Percentiles rank a stretch among this genome's conserved stretches.
These are phyloP conservation scores for Clarias fuscus DNA, from an alignment of 2,797 vertebrate species.

Conservation along the genomic window DNA sequence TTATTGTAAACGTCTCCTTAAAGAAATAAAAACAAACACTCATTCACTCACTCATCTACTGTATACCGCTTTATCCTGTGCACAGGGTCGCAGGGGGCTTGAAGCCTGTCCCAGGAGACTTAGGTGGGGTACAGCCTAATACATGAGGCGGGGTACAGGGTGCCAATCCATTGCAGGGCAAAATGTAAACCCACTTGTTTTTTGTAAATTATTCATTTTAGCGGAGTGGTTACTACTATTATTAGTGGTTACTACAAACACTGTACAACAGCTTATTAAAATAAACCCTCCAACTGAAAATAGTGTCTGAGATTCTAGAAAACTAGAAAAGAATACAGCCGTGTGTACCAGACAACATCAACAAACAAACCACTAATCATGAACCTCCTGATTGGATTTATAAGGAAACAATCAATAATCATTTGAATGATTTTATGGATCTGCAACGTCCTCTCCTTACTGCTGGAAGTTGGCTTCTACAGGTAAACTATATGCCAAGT, in stretches of 20 bases:
- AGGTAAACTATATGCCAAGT: slow-evolving; percentile 17
- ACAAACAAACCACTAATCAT: not conserved
- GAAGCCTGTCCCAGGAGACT: too few relatives aligned
- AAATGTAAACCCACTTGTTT: too few relatives aligned
- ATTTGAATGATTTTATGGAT: not conserved
- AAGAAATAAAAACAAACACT: not conserved
- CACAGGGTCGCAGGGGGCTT: too few relatives aligned
- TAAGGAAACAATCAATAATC: not conserved
- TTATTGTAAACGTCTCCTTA: not conserved
- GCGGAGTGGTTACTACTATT: too few relatives aligned
- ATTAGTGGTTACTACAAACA: not conserved
- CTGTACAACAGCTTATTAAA: not conserved
- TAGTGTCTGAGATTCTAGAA: not conserved
- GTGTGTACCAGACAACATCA: not conserved
- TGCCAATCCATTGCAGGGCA: too few relatives aligned
- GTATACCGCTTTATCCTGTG: too few relatives aligned
- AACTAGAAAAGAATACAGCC: not conserved
- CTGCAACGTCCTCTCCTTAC: not conserved
- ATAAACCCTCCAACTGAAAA: not conserved
- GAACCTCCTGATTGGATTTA: not conserved
- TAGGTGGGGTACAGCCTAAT: too few relatives aligned
- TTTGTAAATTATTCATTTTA: not conserved
- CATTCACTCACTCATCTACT: not conserved
- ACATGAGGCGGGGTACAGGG: too few relatives aligned
- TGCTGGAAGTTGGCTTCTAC: not conserved